Evolutionary conservation across 2,888 invertebrate genomes (phyloP).

Genomic region (Dexiosoma caninum): DNA sequence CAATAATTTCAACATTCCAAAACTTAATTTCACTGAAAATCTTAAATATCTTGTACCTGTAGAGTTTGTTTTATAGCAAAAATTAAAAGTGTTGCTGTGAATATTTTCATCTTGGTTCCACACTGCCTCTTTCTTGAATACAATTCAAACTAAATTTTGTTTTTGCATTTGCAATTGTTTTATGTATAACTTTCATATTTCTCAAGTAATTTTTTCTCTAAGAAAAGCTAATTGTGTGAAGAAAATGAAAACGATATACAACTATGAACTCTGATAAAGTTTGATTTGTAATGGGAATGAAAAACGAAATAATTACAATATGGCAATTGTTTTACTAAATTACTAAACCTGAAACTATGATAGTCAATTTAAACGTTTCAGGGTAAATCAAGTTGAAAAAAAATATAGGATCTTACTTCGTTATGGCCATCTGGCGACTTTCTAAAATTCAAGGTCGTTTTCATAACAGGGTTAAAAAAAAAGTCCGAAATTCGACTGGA

Average conservation of each 20-base stretch:
- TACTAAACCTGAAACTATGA: background rate
- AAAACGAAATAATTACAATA: background rate
- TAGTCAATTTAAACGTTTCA: background rate
- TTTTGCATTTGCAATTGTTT: background rate
- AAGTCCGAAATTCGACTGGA: too few species aligned
- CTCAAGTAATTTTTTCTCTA: background rate
- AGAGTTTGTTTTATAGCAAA: background rate
- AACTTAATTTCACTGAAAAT: too few species aligned
- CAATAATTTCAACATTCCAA: too few species aligned
- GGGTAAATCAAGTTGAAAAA: too few species aligned
- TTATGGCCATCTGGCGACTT: too few species aligned
- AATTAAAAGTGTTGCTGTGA: conserved; percentile 1
- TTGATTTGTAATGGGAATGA: background rate
- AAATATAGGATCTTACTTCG: too few species aligned
- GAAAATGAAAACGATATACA: background rate
- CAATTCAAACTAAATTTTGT: conserved; percentile 4
- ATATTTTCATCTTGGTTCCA: conserved; percentile 9
- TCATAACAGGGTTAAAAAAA: too few species aligned
- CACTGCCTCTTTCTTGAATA: background rate
- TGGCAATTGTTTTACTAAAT: background rate
- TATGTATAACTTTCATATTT: background rate
- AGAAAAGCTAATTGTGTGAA: background rate
- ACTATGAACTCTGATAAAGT: too few species aligned
- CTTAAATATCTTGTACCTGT: conserved; percentile 14
- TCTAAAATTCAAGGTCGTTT: too few species aligned